phyloP scores from a whole-genome alignment of 2,888 invertebrate species.

The Mechanitis mazaeus region DNA sequence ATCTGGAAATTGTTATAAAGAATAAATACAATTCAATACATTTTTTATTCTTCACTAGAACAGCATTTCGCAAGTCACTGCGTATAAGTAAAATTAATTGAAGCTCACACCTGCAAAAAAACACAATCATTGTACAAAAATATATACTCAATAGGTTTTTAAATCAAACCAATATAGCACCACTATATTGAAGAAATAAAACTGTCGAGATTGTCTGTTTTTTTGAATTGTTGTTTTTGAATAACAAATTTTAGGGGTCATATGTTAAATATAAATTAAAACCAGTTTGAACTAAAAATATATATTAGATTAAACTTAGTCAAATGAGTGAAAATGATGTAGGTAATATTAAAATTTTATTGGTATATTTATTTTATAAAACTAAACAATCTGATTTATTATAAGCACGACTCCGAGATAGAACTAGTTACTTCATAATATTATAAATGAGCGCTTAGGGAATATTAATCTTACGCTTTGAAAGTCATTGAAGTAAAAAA shows the following conservation, averaged over 20 bases:
- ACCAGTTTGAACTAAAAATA: too few relatives aligned
- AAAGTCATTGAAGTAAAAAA: constrained; percentile 16
- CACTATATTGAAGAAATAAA: background rate
- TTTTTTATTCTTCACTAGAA: background rate
- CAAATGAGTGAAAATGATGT: too few relatives aligned
- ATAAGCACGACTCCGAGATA: background rate
- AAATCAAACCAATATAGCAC: background rate
- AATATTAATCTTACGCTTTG: constrained; percentile 17
- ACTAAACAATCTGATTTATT: background rate
- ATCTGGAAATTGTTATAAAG: background rate
- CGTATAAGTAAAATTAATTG: constrained; percentile 12
- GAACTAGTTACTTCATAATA: constrained; percentile 2
- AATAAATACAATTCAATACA: background rate
- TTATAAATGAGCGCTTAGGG: constrained; percentile 9
- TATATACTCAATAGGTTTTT: background rate
- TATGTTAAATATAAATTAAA: too few relatives aligned
- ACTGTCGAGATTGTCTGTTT: background rate
- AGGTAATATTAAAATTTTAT: too few relatives aligned
- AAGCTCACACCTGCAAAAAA: constrained; percentile 9
- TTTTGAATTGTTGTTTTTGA: too few relatives aligned
- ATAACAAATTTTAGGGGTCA: too few relatives aligned
- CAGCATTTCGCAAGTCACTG: constrained; percentile 8
- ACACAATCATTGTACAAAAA: constrained; percentile 8
- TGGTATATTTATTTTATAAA: too few relatives aligned
- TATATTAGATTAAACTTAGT: too few relatives aligned